phyloP scores from a whole-genome alignment of 2,113 vertebrate species.

The Pardalotus punctatus region DNA sequence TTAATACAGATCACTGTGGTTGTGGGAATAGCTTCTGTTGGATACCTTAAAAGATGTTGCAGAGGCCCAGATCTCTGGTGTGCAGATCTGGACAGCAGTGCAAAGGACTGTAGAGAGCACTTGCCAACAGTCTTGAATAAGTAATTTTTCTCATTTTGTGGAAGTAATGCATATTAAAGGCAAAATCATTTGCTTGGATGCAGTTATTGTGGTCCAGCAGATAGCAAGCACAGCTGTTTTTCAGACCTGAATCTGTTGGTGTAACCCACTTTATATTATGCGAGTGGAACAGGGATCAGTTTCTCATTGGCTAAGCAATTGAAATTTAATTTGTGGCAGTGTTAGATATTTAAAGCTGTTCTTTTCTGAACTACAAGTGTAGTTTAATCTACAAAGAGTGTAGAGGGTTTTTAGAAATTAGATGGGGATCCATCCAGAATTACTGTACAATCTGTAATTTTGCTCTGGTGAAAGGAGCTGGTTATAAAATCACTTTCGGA shows the following conservation, averaged over 20 bases:
- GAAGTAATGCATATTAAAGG: neutral
- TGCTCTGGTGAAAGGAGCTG: neutral
- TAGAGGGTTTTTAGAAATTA: neutral
- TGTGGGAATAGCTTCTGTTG: neutral
- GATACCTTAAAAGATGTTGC: neutral
- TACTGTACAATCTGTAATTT: neutral
- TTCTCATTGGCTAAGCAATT: neutral
- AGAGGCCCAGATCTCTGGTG: neutral
- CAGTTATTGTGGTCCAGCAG: neutral
- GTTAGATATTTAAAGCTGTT: neutral
- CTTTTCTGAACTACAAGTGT: neutral
- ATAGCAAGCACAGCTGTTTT: neutral
- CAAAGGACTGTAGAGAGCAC: neutral
- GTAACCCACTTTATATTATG: neutral
- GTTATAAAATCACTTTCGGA: neutral
- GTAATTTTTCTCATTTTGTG: neutral
- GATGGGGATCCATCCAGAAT: neutral
- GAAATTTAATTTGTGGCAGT: neutral
- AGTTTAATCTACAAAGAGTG: neutral
- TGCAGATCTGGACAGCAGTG: neutral
- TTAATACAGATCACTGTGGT: neutral
- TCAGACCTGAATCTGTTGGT: neutral
- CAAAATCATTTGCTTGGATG: neutral
- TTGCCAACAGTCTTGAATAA: neutral
- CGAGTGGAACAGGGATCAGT: neutral